Percentiles rank a stretch among this genome's conserved stretches.
Conservation (phyloP, 2,113 vertebrate species). For the Solea solea region DNA sequence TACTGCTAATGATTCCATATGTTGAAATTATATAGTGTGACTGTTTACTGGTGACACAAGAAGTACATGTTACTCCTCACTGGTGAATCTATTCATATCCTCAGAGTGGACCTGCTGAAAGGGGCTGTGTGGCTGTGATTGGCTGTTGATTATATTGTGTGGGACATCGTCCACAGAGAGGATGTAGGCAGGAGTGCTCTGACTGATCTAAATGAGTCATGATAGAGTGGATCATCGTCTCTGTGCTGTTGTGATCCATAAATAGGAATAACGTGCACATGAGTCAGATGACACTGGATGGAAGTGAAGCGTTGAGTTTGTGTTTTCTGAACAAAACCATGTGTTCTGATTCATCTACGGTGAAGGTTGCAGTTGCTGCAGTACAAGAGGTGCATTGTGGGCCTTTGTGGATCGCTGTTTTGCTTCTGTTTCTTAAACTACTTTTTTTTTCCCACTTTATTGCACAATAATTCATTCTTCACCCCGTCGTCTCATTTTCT, state of each 20-base stretch:
- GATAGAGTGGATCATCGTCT: constrained; percentile 18
- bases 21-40: background rate
- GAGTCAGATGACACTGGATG: constrained; percentile 28
- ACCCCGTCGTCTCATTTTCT: constrained; percentile 28
- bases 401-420: constrained; percentile 22
- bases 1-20: background rate
- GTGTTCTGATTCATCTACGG: constrained; percentile 39
- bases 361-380: constrained; percentile 38
- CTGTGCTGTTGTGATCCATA: constrained; percentile 22
- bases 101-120: background rate
- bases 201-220: constrained; percentile 62
- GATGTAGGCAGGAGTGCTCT: constrained; percentile 45
- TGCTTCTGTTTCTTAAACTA: constrained; percentile 11
- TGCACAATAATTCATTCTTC: constrained; percentile 7
- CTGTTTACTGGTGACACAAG: background rate
- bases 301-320: constrained; percentile 43
- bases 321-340: constrained; percentile 9
- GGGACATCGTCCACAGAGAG: constrained; percentile 1
- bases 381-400: background rate
- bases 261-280: constrained; percentile 8
- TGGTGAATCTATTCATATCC: constrained; percentile 8
- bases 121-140: background rate
- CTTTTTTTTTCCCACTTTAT: background rate
- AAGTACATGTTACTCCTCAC: too few species aligned
- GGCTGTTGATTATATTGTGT: constrained; percentile 27